These are phyloP conservation scores for Axea sp. DNA, from an alignment of 2,888 invertebrate genomes.

Conservation along the genomic window DNA sequence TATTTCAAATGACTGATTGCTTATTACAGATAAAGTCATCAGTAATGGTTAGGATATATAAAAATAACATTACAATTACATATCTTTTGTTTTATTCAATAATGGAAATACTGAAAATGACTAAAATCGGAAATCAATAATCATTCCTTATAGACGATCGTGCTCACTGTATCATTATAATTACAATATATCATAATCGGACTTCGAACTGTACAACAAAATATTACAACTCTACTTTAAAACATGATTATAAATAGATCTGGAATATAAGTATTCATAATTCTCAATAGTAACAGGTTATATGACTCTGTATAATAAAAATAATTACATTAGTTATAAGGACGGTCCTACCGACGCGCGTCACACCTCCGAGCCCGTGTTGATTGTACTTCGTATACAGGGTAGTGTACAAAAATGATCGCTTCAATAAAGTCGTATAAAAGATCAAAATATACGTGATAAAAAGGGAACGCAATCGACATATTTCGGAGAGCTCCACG, in stretches of 20 bases:
- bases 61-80: no score
- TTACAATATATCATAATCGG: conserved; percentile 31
- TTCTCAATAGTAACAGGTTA: conserved; percentile 60
- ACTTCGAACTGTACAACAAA: conserved; percentile 52
- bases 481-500: neutral
- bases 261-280: conserved; percentile 55
- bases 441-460: conserved; percentile 8
- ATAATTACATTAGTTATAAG: conserved; percentile 64
- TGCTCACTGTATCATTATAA: conserved; percentile 17
- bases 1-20: no score
- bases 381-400: conserved; percentile 23
- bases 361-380: conserved; percentile 48
- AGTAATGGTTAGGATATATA: no score
- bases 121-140: conserved; percentile 37
- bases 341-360: conserved; percentile 59
- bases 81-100: conserved; percentile 53
- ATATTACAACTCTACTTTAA: conserved; percentile 57
- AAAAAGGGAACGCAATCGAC: conserved; percentile 10
- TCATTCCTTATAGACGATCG: conserved; percentile 37
- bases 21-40: no score
- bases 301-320: conserved; percentile 62
- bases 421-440: conserved; percentile 7
- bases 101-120: conserved; percentile 54
- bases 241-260: conserved; percentile 62
- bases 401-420: conserved; percentile 11